Percentiles rank a stretch among this genome's conserved stretches.
phyloP scores from a whole-genome alignment of 2,797 vertebrate species.

The Melanotaenia boesemani region DNA sequence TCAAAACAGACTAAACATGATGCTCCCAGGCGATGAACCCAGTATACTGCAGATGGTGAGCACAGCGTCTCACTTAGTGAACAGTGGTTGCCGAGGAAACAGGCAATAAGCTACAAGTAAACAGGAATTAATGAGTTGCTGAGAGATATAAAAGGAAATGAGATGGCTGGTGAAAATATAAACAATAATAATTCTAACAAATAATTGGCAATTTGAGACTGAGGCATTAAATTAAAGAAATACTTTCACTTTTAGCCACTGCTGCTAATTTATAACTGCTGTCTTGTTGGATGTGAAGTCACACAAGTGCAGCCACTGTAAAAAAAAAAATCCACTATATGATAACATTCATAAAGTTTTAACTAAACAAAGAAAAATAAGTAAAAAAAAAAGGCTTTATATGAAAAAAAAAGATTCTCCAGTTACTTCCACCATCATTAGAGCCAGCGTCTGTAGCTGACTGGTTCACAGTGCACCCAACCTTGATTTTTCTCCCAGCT shows the following conservation, averaged over 20 bases:
- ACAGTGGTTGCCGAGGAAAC: conserved; percentile 34
- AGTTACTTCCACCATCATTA: not conserved
- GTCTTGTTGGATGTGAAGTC: not conserved
- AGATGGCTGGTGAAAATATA: not conserved
- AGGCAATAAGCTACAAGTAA: conserved; percentile 7
- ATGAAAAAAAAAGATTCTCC: not conserved
- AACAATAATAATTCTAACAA: conserved; percentile 1
- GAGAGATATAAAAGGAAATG: conserved; percentile 10
- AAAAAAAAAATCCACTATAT: not conserved
- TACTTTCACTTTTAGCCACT: not conserved
- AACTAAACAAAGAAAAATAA: not conserved
- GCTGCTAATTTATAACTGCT: not conserved
- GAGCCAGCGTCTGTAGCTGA: not conserved
- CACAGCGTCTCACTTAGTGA: conserved; percentile 22
- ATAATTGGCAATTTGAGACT: not conserved
- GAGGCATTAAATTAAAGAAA: not conserved
- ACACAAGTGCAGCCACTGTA: not conserved
- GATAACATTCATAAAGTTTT: not conserved
- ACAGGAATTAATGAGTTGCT: not conserved
- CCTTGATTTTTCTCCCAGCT: not conserved
- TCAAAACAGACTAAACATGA: conserved; percentile 10
- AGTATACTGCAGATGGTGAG: not conserved
- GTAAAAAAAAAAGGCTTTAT: not conserved
- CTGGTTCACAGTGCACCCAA: not conserved
- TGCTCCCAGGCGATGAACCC: conserved; percentile 14